These are phyloP conservation scores for Morelia viridis DNA, from an alignment of 2,797 vertebrate genomes.

Conservation along the genomic window DNA sequence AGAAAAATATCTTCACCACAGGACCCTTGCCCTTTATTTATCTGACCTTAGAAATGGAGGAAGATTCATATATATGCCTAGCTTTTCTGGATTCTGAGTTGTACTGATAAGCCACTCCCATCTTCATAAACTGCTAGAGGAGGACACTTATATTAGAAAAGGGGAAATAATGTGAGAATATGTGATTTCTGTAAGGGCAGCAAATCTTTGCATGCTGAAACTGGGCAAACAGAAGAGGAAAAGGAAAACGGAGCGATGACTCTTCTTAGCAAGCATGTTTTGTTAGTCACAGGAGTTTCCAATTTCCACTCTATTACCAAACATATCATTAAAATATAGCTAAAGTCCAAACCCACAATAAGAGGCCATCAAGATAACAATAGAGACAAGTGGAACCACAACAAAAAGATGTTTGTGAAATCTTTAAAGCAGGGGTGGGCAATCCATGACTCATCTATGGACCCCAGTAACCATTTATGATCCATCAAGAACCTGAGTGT, in stretches of 20 bases:
- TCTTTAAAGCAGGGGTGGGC: slow-evolving; percentile 42
- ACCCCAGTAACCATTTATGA: no score
- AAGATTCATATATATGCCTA: no score
- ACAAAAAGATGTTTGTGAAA: slow-evolving; percentile 31
- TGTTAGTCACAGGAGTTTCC: slow-evolving; percentile 16
- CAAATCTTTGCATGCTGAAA: slow-evolving; percentile 14
- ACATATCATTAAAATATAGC: background rate
- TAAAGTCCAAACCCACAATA: slow-evolving; percentile 10
- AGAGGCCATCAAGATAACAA: background rate
- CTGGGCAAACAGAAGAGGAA: slow-evolving; percentile 4
- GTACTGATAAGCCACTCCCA: background rate
- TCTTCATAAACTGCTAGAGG: background rate
- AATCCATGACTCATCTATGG: slow-evolving; percentile 1
- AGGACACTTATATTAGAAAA: background rate
- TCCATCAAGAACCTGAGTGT: no score
- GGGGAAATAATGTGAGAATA: background rate
- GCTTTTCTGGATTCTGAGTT: no score
- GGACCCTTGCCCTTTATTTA: no score
- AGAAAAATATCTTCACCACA: no score
- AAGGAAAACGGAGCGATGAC: background rate
- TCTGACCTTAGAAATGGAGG: no score
- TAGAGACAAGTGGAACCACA: background rate
- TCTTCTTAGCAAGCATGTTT: background rate
- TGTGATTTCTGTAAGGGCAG: background rate
- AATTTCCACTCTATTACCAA: background rate